Conservation (phyloP, 2,113 vertebrate species). For the Halichoeres trimaculatus region DNA sequence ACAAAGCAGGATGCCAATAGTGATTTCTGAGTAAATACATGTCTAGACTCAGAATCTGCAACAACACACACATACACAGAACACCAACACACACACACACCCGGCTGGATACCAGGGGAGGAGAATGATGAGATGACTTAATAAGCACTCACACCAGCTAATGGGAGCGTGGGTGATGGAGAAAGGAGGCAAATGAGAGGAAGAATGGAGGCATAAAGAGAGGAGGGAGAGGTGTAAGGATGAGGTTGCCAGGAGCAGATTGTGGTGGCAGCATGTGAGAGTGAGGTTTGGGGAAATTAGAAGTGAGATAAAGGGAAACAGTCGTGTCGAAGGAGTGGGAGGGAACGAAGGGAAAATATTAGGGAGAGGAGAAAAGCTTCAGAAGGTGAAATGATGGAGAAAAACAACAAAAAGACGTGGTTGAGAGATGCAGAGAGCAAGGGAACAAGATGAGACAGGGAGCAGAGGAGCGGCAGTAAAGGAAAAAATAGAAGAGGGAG, state of each 20-base stretch:
- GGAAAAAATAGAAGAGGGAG: conserved; percentile 29
- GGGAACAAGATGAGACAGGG: conserved; percentile 18
- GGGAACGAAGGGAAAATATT: conserved; percentile 16
- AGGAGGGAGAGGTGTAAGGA: conserved; percentile 20
- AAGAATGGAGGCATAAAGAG: conserved; percentile 41
- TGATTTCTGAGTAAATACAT: conserved; percentile 59
- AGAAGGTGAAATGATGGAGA: neutral
- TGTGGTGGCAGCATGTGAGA: conserved; percentile 23
- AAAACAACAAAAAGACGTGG: conserved; percentile 8
- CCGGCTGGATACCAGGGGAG: conserved; percentile 49
- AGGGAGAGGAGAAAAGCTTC: conserved; percentile 23
- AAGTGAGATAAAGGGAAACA: conserved; percentile 43
- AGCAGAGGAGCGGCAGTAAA: conserved; percentile 26
- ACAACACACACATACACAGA: conserved; percentile 19
- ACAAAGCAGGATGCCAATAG: conserved; percentile 48
- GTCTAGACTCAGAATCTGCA: conserved; percentile 57
- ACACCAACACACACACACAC: conserved; percentile 31
- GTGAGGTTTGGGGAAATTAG: conserved; percentile 20
- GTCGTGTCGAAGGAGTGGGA: conserved; percentile 7
- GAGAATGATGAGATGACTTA: conserved; percentile 75
- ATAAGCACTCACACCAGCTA: conserved; percentile 76
- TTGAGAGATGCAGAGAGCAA: conserved; percentile 3
- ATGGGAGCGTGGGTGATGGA: conserved; percentile 70
- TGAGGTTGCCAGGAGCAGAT: conserved; percentile 49
- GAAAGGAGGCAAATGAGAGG: conserved; percentile 57